Base-by-base conservation (phyloP, 2,888 invertebrate genomes). In the Acleris cristana region DNA sequence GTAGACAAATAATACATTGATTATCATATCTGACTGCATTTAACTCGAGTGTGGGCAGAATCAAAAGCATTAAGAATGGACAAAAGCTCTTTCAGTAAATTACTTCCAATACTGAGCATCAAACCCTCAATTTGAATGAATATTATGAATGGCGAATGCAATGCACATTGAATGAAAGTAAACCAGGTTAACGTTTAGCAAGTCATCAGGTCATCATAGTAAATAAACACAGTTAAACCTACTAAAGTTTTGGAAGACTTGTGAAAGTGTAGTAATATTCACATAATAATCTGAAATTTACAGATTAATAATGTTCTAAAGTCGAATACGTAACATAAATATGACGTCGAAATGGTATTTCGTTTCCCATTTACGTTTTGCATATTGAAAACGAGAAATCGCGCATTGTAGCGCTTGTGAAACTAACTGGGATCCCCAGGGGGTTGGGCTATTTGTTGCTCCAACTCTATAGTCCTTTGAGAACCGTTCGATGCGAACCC, bases 21-120 rank as follows among this genome's bases (percentile, higher is more conserved):
- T 83, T 80, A 81, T 78, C 79, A 82, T 81, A 80, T 71, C 71
- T 69, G 70, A 79, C 83, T 73, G 76, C 83, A 82, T 83, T 74
- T 71, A 59, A 14, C 21, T 68, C 63, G 66, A 61, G 77, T 77
- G 84, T 84, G 79, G 82, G 82, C 71, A 74, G 76, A 75, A 58
- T 63, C n/a, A 44, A 18, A 26, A 51, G 45, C 23, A 53, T 57
- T 48, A 52, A 60, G 64, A 61, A 54, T 54, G 57, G 34, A 48
- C 66, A 18, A 65, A 59, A 60, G 7, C 23, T 26, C 19, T 54
- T 48, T 53, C 44, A n/a, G 21, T 45, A 34, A 40, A 60, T 21
- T 26, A 48, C 14, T 26, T 51, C n/a, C 48, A 19, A 26, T 30
- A 53, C 40, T n/a, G 45, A 63, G 49, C 63, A 18, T 51, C 48